A percentile compares a stretch with the other conserved stretches of the same genome.
Evolutionary conservation across 2,888 invertebrate species (phyloP).

Genomic region (Xanthorhoe designata): DNA sequence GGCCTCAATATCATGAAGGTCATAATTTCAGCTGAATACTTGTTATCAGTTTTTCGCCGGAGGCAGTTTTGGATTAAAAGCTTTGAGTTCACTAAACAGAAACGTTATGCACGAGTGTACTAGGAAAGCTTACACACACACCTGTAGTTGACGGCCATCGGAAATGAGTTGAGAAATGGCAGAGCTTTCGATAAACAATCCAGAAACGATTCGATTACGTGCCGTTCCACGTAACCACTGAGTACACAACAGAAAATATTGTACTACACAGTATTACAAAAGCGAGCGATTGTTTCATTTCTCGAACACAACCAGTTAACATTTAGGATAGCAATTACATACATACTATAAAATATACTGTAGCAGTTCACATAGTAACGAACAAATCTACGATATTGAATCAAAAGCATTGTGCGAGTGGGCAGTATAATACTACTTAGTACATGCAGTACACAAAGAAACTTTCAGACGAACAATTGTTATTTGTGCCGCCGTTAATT

Average conservation of each 20-base stretch:
- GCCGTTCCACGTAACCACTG: constrained; percentile 13
- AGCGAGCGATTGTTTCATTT: constrained; percentile 9
- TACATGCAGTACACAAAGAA: constrained; percentile 15
- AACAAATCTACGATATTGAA: constrained; percentile 7
- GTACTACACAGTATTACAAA: constrained; percentile 7
- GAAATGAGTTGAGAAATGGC: constrained; percentile 11
- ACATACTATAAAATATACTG: not conserved
- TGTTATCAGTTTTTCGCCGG: not conserved
- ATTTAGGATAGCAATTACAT: not conserved
- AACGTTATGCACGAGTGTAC: not conserved
- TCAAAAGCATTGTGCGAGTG: constrained; percentile 12
- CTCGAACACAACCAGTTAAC: not conserved
- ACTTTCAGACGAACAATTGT: constrained; percentile 21
- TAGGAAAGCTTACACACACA: not conserved
- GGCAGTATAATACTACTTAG: constrained; percentile 11
- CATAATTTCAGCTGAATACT: not conserved
- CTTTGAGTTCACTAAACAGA: not conserved
- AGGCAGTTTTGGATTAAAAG: not conserved
- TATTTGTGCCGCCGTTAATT: constrained; percentile 16
- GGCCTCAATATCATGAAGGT: not conserved
- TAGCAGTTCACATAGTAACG: not conserved
- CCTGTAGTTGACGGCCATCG: not conserved
- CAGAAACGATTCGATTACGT: constrained; percentile 14
- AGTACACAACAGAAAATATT: not conserved
- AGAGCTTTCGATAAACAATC: constrained; percentile 22